Evolutionary conservation across 2,888 invertebrate species (phyloP), one percentile per base, ranked within the genome.

Genomic region (Euplagia quadripunctaria): DNA sequence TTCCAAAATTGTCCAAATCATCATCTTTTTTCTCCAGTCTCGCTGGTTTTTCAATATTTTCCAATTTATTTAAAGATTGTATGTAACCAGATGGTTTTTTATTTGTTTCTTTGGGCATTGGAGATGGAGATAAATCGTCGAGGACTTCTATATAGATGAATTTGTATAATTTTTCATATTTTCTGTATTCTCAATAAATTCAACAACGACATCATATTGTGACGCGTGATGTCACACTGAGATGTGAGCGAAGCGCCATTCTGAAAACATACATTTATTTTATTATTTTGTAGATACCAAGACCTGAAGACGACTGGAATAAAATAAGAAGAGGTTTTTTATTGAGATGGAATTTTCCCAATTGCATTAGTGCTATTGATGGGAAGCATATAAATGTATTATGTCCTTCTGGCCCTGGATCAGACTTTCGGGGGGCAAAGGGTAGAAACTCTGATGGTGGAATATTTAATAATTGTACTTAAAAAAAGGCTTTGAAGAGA

Each of bases 361-460:
- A 68, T 17, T 58, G 68, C 43, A n/a, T n/a, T 43, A 58, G 68
- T 43, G 68, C 68, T n/a, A 58, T 68, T 55, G 43, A 68, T 68
- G 58, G 42, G 9, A 68, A 68, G 14, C 68, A 68, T 20, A 68
- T 55, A 55, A 55, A 42, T 17, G 17, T 46, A 6, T n/a, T 49
- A 65, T 46, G 46, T 49, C 65, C 65, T 11, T n/a, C n/a, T n/a
- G n/a, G n/a, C n/a, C n/a, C n/a, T n/a, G n/a, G n/a, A n/a, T n/a
- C n/a, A n/a, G n/a, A n/a, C n/a, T n/a, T n/a, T n/a, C n/a, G n/a
- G n/a, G n/a, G n/a, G n/a, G n/a, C n/a, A n/a, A n/a, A n/a, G n/a
- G n/a, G n/a, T n/a, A n/a, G n/a, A n/a, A n/a, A n/a, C n/a, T n/a
- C n/a, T n/a, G n/a, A n/a, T n/a, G n/a, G n/a, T n/a, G n/a, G n/a